Evolutionary conservation across 2,113 vertebrate genomes (phyloP).

Genomic region (Menidia beryllina): DNA sequence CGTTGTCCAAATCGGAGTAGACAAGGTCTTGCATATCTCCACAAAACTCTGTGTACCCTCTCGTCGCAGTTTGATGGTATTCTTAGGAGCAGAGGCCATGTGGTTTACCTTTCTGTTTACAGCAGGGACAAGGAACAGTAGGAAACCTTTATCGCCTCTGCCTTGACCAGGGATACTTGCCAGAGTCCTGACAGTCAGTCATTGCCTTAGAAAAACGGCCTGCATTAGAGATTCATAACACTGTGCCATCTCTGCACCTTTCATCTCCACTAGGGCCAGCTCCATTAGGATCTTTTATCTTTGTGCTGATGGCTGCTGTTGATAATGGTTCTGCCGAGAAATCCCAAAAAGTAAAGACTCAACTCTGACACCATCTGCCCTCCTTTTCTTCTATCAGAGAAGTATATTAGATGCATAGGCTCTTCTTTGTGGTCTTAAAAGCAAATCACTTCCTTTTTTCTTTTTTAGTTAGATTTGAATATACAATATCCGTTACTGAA

Average conservation of each 20-base stretch:
- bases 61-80: constrained; percentile 44
- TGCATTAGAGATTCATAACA: constrained; percentile 78
- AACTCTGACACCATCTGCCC: constrained; percentile 68
- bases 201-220: constrained; percentile 77
- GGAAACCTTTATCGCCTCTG: constrained; percentile 57
- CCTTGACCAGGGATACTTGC: constrained; percentile 67
- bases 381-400: constrained; percentile 60
- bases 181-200: constrained; percentile 72
- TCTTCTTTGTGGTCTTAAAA: constrained; percentile 24
- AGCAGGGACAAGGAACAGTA: constrained; percentile 64
- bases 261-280: constrained; percentile 81
- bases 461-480: background rate
- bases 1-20: constrained; percentile 27
- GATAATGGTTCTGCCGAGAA: constrained; percentile 82
- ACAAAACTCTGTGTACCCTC: constrained; percentile 31
- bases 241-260: constrained; percentile 79
- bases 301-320: constrained; percentile 81
- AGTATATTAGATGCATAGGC: constrained; percentile 33
- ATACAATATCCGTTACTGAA: constrained; percentile 3
- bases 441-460: background rate
- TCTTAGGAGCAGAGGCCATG: constrained; percentile 42
- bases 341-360: constrained; percentile 81
- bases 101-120: constrained; percentile 63
- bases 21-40: constrained; percentile 21
- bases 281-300: constrained; percentile 83